Evolutionary conservation across 1,140 invertebrate genomes (phyloP).

Genomic region (Brachystomella parvula): DNA sequence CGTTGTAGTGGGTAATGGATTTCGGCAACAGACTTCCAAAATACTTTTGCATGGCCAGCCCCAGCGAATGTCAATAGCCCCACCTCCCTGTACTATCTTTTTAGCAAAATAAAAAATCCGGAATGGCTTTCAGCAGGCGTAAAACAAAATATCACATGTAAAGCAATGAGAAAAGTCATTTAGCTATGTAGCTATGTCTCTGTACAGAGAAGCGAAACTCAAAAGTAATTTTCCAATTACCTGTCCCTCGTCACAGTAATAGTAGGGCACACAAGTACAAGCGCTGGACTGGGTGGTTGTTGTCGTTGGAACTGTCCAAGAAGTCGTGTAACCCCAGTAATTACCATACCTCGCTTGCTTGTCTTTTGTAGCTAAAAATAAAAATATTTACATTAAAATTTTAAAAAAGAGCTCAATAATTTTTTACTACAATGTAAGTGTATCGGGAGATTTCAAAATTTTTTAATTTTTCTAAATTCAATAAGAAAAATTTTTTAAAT

Average conservation of each 20-base stretch:
- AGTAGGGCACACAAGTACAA: slow-evolving; percentile 36
- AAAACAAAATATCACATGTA: not conserved
- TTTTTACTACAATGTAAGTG: too few species aligned
- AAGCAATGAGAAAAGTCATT: not conserved
- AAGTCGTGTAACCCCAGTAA: not conserved
- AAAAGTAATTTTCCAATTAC: too few species aligned
- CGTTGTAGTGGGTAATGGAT: slow-evolving; percentile 19
- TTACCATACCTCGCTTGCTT: not conserved
- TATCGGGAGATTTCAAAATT: too few species aligned
- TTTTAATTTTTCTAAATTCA: too few species aligned
- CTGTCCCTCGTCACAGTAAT: slow-evolving; percentile 33
- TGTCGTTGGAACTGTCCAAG: not conserved
- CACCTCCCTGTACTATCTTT: slow-evolving; percentile 23
- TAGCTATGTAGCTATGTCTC: not conserved
- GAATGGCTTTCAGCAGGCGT: not conserved
- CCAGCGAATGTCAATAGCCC: slow-evolving; percentile 26
- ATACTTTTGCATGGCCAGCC: slow-evolving; percentile 24
- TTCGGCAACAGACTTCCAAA: slow-evolving; percentile 33
- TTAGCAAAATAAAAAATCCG: not conserved
- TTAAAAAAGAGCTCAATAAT: not conserved
- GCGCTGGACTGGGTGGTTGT: not conserved
- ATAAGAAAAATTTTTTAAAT: too few species aligned
- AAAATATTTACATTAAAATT: not conserved
- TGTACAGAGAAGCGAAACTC: too few species aligned
- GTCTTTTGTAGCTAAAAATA: not conserved